A percentile compares a stretch with the other conserved stretches of the same genome.
Evolutionary conservation across 2,797 vertebrate genomes (phyloP).

Genomic region (Margarornis squamiger): DNA sequence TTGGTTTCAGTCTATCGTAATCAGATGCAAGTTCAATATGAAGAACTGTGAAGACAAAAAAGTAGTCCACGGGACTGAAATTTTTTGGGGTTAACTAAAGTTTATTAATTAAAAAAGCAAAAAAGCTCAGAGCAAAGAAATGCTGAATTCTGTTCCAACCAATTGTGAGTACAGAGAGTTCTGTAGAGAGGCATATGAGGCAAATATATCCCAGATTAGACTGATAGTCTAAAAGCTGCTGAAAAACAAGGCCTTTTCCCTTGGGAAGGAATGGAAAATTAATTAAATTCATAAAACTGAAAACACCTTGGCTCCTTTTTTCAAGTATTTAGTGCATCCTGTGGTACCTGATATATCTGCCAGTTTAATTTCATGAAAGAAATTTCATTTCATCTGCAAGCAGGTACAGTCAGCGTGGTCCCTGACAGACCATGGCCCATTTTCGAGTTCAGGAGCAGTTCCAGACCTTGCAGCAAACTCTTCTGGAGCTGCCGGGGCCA

Average conservation of each 20-base stretch:
- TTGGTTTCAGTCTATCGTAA: neutral
- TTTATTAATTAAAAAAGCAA: neutral
- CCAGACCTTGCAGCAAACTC: neutral
- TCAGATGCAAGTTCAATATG: neutral
- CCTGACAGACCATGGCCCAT: neutral
- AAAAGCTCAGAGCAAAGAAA: neutral
- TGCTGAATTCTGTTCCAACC: neutral
- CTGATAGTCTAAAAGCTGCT: neutral
- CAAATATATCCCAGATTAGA: neutral
- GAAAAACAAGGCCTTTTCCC: neutral
- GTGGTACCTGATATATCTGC: neutral
- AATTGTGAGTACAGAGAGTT: neutral
- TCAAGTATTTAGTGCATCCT: neutral
- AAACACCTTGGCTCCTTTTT: neutral
- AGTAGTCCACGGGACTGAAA: neutral
- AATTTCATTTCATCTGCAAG: neutral
- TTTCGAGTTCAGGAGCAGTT: neutral
- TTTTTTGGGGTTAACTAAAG: rapidly evolving
- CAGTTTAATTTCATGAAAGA: neutral
- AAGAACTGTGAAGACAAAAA: neutral
- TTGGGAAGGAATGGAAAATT: neutral
- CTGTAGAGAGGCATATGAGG: neutral
- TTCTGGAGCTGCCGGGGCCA: neutral
- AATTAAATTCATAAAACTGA: neutral
- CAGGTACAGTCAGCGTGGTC: neutral